These are phyloP conservation scores for Acanthococcus lagerstroemiae DNA, from an alignment of 2,888 invertebrate species.

Conservation along the genomic window DNA sequence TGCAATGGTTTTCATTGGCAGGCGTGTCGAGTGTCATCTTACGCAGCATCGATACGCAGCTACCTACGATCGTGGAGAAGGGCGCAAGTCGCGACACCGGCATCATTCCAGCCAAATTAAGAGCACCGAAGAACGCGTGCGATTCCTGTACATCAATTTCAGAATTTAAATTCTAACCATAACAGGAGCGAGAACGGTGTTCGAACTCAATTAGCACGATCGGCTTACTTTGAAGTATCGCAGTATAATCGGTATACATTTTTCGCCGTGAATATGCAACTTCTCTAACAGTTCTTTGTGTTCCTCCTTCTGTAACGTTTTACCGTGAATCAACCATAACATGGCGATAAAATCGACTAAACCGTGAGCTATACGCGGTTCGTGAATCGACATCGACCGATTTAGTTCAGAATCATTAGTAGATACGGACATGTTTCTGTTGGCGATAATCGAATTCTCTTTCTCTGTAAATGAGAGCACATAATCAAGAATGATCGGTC, in stretches of 20 bases:
- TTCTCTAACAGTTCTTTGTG: constrained; percentile 30
- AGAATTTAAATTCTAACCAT: no score
- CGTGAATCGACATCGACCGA: background rate
- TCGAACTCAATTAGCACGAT: no score
- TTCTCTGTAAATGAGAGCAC: background rate
- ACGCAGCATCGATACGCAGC: constrained; percentile 36
- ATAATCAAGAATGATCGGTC: background rate
- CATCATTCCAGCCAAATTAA: constrained; percentile 36
- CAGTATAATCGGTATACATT: constrained; percentile 32
- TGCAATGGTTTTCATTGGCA: constrained; percentile 26
- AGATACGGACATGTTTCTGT: background rate
- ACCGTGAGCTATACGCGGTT: constrained; percentile 17
- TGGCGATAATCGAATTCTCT: background rate
- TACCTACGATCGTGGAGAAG: constrained; percentile 34
- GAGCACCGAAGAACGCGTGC: constrained; percentile 35
- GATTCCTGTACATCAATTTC: constrained; percentile 34
- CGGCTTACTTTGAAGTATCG: constrained; percentile 36
- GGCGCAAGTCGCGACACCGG: constrained; percentile 34
- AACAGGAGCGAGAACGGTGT: no score
- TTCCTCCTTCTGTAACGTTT: constrained; percentile 24
- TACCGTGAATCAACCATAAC: constrained; percentile 34
- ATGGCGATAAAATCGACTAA: constrained; percentile 35
- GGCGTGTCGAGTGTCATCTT: constrained; percentile 22
- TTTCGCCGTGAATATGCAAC: constrained; percentile 29
- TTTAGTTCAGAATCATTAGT: background rate